Conservation (phyloP, 2,113 vertebrate species). For the Periophthalmodon schlosseri region DNA sequence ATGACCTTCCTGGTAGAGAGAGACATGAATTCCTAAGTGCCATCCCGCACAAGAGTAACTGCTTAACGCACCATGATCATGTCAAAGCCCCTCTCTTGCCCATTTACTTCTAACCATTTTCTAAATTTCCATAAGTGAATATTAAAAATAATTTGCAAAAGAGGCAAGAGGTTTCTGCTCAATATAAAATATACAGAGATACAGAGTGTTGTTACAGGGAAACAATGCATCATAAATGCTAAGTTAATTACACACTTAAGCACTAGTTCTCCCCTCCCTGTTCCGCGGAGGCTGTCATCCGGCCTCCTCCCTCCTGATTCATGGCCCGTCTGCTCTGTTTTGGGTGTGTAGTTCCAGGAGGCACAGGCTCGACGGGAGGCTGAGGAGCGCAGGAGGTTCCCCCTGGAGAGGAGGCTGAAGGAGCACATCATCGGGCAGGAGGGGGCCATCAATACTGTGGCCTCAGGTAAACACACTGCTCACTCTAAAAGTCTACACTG, state of each 20-base stretch:
- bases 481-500: background rate
- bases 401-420: constrained; percentile 89
- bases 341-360: constrained; percentile 84
- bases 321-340: constrained; percentile 15
- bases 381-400: constrained; percentile 89
- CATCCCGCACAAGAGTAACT: background rate
- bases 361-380: constrained; percentile 81
- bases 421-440: constrained; percentile 97
- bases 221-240: background rate
- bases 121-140: background rate
- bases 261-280: background rate
- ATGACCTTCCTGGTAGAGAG: background rate
- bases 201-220: background rate
- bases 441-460: constrained; percentile 90
- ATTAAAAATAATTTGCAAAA: background rate
- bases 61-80: too few species aligned
- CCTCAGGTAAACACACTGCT: constrained; percentile 81
- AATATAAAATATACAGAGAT: background rate
- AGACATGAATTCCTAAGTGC: background rate
- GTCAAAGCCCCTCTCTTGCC: background rate
- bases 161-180: background rate
- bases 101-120: background rate
- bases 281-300: background rate
- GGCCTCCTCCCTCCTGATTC: constrained; percentile 6
- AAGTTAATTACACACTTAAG: background rate